Conservation (phyloP, 2,888 invertebrate genomes). For the Ennomos erosarius region DNA sequence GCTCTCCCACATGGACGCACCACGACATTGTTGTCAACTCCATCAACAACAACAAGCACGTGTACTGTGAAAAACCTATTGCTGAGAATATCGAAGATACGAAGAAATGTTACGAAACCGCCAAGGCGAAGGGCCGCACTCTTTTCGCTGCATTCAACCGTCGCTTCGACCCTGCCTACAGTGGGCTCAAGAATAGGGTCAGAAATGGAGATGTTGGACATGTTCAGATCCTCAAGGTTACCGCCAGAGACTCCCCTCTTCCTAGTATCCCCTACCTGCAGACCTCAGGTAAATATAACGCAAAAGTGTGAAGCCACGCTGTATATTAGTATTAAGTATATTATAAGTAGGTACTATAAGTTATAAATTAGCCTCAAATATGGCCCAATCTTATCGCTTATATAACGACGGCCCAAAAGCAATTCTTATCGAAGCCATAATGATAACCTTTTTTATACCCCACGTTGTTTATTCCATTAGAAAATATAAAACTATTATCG, state of each 20-base stretch:
- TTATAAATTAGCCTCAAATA: no score
- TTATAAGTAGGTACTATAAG: no score
- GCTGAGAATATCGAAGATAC: conserved; percentile 83
- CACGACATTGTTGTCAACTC: conserved; percentile 82
- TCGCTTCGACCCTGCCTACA: conserved; percentile 87
- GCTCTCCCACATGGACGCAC: conserved; percentile 86
- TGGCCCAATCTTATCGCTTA: no score
- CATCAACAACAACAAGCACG: conserved; percentile 84
- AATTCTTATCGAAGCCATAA: neutral
- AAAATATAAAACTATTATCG: neutral
- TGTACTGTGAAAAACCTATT: conserved; percentile 90
- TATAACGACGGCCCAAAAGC: no score
- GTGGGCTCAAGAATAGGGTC: conserved; percentile 76
- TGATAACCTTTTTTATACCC: conserved; percentile 9
- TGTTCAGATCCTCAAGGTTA: conserved; percentile 86
- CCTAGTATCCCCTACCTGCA: conserved; percentile 86
- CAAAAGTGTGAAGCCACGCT: no score
- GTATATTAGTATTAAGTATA: no score
- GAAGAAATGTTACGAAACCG: conserved; percentile 84
- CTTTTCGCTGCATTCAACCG: conserved; percentile 88
- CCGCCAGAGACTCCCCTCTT: conserved; percentile 87
- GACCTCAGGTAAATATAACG: conserved; percentile 74
- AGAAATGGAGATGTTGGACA: conserved; percentile 86
- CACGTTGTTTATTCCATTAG: conserved; percentile 18
- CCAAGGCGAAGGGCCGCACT: conserved; percentile 80